Evolutionary conservation across 1,140 invertebrate species (phyloP).

Genomic region (Yoshiicerus persimilis): DNA sequence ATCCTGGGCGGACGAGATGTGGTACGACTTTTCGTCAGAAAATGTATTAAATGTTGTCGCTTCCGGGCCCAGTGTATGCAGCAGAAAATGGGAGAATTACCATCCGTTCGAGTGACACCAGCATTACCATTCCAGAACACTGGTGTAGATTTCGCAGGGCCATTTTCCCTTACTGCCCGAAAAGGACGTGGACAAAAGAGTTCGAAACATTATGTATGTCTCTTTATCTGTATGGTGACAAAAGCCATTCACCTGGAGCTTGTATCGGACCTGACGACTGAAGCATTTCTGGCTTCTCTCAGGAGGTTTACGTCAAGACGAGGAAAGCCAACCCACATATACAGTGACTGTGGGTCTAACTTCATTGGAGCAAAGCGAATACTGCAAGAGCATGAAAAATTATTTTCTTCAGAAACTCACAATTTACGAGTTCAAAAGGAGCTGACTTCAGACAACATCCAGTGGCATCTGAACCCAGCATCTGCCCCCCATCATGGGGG

Average conservation of each 20-base stretch:
- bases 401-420: not conserved
- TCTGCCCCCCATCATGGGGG: conserved; percentile 50
- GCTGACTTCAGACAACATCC: not conserved
- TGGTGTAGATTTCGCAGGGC: conserved; percentile 56
- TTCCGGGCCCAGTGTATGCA: no score
- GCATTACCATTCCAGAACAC: conserved; percentile 49
- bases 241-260: conserved; percentile 56
- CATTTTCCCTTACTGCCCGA: conserved; percentile 52
- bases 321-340: conserved; percentile 48
- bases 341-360: conserved; percentile 55
- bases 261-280: conserved; percentile 53
- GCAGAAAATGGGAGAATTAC: no score
- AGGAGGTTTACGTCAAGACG: conserved; percentile 53
- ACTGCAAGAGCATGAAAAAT: not conserved
- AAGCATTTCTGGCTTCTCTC: conserved; percentile 40
- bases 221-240: conserved; percentile 56
- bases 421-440: not conserved
- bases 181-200: conserved; percentile 40
- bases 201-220: conserved; percentile 53
- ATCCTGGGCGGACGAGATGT: no score
- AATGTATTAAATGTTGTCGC: no score
- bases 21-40: no score
- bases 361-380: conserved; percentile 51
- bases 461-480: conserved; percentile 50
- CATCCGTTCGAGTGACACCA: conserved; percentile 48